Base-by-base conservation (phyloP, 2,888 invertebrate species). In the Diaphora mendica region DNA sequence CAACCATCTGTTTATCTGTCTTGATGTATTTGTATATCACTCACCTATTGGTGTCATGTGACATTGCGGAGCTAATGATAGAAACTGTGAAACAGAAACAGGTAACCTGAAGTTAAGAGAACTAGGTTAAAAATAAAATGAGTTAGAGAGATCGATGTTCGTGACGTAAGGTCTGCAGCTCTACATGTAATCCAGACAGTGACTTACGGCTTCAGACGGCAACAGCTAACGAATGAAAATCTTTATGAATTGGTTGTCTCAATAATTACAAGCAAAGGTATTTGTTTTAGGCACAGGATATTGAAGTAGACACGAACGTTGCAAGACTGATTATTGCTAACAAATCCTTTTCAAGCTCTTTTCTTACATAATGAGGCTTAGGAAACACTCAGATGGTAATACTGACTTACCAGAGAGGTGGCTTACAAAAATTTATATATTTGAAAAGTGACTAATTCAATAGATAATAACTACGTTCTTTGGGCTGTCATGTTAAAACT, bases 141-240 rank as follows among this genome's bases (percentile, higher is more conserved):
- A 68, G 64, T 26, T 39, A 78, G 74, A 48, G 71, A 79, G 79
- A 82, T 81, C 68, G 68, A 82, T 77, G 42, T 15, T 42, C 35
- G 68, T 51, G 72, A 72, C 76, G 80, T 62, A 67, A 74, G 71
- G 69, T 72, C 44, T 73, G 70, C 75, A 73, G 72, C 39, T 72
- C 79, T 73, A 74, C 74, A 79, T n/a, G n/a, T 62, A 62, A 82
- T 72, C 73, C 74, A 62, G 82, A 79, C 77, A 82, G 75, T 76
- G 84, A 77, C 77, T 75, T 76, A 84, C 80, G 73, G 66, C 64
- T 64, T 23, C 44, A 64, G 42, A 44, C 68, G 73, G 72, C 64
- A 59, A 62, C 62, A 1, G 17, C 62, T 62, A 62, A 30, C 30
- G 30, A 62, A 62, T 30, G 17, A 44, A 59, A 67, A 72, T 64